Evolutionary conservation across 2,113 vertebrate species (phyloP).

Genomic region (Carassius carassius): DNA sequence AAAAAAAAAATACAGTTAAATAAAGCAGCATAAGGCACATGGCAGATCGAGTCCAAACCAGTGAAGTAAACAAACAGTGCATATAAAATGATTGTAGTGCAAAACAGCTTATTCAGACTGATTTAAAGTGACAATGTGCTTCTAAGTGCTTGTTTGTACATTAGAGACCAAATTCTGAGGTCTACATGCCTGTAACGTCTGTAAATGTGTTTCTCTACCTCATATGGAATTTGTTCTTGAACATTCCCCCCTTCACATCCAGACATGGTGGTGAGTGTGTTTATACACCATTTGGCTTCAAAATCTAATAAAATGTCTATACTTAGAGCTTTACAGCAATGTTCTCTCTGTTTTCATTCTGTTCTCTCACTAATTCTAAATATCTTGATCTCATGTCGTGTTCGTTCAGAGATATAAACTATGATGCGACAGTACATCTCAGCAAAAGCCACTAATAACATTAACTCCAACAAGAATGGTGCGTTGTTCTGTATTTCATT

Average conservation of each 20-base stretch:
- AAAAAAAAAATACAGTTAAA: too few species aligned
- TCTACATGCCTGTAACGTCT: not conserved
- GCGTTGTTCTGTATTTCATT: not conserved
- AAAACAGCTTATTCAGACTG: too few species aligned
- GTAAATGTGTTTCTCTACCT: conserved; percentile 26
- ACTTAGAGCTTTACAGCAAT: conserved; percentile 40
- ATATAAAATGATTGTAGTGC: too few species aligned
- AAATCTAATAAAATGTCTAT: conserved; percentile 45
- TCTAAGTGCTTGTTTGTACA: conserved; percentile 6
- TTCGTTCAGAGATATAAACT: conserved; percentile 18
- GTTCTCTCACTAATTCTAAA: not conserved
- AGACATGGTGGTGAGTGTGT: conserved; percentile 32
- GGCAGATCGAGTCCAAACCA: too few species aligned
- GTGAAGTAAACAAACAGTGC: too few species aligned
- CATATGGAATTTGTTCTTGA: conserved; percentile 35
- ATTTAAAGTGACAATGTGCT: too few species aligned
- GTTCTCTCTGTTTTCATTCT: conserved; percentile 31
- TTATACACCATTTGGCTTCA: conserved; percentile 38
- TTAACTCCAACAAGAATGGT: not conserved
- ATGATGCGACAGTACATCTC: not conserved
- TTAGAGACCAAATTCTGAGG: not conserved
- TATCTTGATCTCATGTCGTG: not conserved
- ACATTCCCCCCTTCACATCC: conserved; percentile 18
- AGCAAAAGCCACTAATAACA: not conserved
- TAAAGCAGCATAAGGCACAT: too few species aligned